Conservation (phyloP, 2,888 invertebrate genomes). For the Cephonodes hylas region DNA sequence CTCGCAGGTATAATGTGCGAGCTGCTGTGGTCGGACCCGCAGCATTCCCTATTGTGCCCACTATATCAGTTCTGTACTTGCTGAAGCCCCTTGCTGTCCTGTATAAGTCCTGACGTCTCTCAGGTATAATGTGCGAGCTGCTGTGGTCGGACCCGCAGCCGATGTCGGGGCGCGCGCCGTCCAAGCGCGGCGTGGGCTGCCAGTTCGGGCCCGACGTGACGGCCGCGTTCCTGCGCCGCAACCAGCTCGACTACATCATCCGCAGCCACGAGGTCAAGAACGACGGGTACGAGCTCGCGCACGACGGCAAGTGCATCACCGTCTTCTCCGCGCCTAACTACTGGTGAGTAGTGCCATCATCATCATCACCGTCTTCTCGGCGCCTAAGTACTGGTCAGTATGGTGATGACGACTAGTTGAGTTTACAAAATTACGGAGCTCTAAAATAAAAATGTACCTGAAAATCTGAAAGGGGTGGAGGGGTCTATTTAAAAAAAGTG, state of each 20-base stretch:
- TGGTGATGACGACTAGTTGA: too few relatives aligned
- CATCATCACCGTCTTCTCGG: too few relatives aligned
- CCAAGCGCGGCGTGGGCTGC: constrained; percentile 98
- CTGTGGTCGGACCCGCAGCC: constrained; percentile 99
- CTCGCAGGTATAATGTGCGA: constrained; percentile 99
- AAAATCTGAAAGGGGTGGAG: too few relatives aligned
- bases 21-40: constrained; percentile 99
- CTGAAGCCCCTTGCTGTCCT: too few relatives aligned
- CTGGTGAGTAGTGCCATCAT: constrained; percentile 84
- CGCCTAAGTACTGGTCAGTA: too few relatives aligned
- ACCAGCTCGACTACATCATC: constrained; percentile 95
- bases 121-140: constrained; percentile 97
- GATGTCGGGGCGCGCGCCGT: constrained; percentile 92
- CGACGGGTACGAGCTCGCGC: constrained; percentile 96
- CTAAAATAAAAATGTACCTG: too few relatives aligned
- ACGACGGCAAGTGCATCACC: constrained; percentile 97
- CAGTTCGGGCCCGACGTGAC: constrained; percentile 99
- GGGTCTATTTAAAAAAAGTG: too few relatives aligned
- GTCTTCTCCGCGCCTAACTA: constrained; percentile 99
- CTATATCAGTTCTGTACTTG: too few relatives aligned
- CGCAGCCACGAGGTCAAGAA: constrained; percentile 99
- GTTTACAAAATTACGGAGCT: too few relatives aligned
- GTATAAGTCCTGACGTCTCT: background rate
- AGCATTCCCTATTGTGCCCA: too few relatives aligned
- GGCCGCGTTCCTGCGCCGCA: constrained; percentile 88